Percentiles rank a stretch among this genome's conserved stretches.
These are phyloP conservation scores for Prietella phreatophila DNA, from an alignment of 2,113 vertebrate species.

Conservation along the genomic window DNA sequence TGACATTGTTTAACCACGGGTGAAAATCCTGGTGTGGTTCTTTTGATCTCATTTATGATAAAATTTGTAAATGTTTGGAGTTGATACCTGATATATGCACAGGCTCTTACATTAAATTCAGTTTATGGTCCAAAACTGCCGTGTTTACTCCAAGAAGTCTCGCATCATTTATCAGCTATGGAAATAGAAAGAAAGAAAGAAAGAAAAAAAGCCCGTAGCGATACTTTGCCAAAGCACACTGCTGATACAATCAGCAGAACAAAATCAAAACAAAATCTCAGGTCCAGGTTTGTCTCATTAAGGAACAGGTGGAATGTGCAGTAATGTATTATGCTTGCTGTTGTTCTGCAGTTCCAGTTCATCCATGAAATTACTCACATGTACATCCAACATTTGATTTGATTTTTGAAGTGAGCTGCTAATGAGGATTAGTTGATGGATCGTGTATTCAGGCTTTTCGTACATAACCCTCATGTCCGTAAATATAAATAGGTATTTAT, in stretches of 20 bases:
- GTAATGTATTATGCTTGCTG: slow-evolving; percentile 60
- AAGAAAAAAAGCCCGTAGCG: slow-evolving; percentile 35
- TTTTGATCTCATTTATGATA: slow-evolving; percentile 30
- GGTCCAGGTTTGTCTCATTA: slow-evolving; percentile 49
- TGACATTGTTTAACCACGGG: neutral
- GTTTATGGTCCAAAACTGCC: slow-evolving; percentile 16
- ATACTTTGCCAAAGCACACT: slow-evolving; percentile 59
- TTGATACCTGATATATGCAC: slow-evolving; percentile 22
- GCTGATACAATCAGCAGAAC: slow-evolving; percentile 55
- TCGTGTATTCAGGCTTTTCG: slow-evolving; percentile 62
- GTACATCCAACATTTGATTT: slow-evolving; percentile 69
- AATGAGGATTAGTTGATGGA: slow-evolving; percentile 63
- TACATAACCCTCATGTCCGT: slow-evolving; percentile 58
- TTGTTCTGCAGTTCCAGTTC: slow-evolving; percentile 70
- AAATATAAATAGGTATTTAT: slow-evolving; percentile 70
- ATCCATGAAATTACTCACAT: slow-evolving; percentile 72
- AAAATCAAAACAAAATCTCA: slow-evolving; percentile 54
- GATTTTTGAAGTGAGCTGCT: slow-evolving; percentile 51
- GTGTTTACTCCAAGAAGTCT: slow-evolving; percentile 58
- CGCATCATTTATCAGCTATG: slow-evolving; percentile 50
- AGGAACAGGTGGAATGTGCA: slow-evolving; percentile 67
- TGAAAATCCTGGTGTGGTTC: slow-evolving; percentile 18
- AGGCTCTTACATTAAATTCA: neutral
- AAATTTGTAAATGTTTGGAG: slow-evolving; percentile 32
- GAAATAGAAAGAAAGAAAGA: too few relatives aligned